Evolutionary conservation across 2,113 vertebrate genomes (phyloP), one percentile per base, ranked within the genome.

Genomic region (Platanista minor): DNA sequence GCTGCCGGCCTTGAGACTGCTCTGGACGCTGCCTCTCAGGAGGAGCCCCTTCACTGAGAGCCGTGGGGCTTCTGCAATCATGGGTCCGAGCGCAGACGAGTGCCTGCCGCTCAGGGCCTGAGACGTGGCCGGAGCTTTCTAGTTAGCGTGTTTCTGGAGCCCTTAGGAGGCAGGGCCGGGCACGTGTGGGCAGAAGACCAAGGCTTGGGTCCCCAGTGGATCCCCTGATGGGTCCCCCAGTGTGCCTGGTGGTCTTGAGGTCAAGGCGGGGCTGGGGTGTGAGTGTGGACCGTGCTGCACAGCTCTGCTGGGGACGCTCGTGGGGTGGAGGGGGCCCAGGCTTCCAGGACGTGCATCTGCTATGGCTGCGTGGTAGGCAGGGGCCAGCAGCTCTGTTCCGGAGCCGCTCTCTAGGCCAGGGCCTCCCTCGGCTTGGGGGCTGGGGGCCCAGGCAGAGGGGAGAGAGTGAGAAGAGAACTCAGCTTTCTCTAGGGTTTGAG

Each of bases 21-120:
- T n/a, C 75, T 57, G 46, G 54, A 14, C 0, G 2, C 54, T 2
- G 0, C 2, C 0, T 52, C 43, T 8, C 3, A 1, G 41, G 36
- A 25, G 29, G 31, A 11, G 61, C 17, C 17, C 43, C 36, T n/a
- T n/a, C 33, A 43, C 39, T 6, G 2, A 18, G 11, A 46, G 31
- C 33, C 9, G 0, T 1, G 5, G n/a, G 77, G 77, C 29, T 54
- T 12, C 2, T 29, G 52, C 27, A 2, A n/a, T 52, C 49, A 1
- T 0, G 17, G 52, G 20, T 10, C 54, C 15, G 4, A 9, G 27
- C 18, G 23, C 18, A 25, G 43, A 18, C 0, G 59, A 31, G 41
- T 14, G 4, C 31, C 43, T 57, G 87, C 78, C 69, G 0, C 49
- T 62, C 8, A 0, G 17, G 41, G 49, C 36, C 21, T 29, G 7